phyloP scores from a whole-genome alignment of 2,113 vertebrate species.

The Chaenogobius annularis region DNA sequence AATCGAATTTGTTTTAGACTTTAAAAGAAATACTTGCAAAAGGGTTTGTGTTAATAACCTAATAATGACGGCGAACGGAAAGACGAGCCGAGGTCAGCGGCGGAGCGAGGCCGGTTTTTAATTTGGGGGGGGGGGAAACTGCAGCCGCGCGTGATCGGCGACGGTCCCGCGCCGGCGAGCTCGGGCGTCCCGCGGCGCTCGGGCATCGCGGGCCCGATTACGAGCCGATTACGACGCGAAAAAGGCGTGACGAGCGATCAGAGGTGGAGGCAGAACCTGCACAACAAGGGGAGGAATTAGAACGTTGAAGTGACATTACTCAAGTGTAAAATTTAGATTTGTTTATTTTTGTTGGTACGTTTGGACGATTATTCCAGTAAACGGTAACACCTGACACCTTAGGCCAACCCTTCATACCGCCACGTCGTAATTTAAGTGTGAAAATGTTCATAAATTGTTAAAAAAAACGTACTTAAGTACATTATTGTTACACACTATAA shows the following conservation, averaged over 20 bases:
- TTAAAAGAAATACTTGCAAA: conserved; percentile 77
- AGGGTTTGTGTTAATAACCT: conserved; percentile 79
- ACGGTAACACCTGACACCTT: too few relatives aligned
- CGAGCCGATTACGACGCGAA: conserved; percentile 28
- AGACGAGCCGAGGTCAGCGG: conserved; percentile 73
- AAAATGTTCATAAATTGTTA: too few relatives aligned
- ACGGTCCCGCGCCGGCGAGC: conserved; percentile 61
- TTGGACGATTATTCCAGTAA: too few relatives aligned
- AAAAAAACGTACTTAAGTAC: too few relatives aligned
- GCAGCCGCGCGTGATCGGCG: conserved; percentile 59
- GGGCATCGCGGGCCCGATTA: conserved; percentile 48
- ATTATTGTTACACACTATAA: too few relatives aligned
- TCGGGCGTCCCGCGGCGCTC: conserved; percentile 33
- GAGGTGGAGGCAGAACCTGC: neutral
- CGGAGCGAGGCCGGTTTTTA: conserved; percentile 66
- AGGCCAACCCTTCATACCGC: too few relatives aligned
- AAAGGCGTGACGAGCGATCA: neutral
- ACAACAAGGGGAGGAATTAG: too few relatives aligned
- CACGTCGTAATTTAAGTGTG: too few relatives aligned
- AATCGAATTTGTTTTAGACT: conserved; percentile 80
- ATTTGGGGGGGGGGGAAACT: conserved; percentile 60
- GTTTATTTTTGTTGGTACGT: too few relatives aligned
- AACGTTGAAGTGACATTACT: too few relatives aligned
- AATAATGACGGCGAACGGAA: conserved; percentile 75
- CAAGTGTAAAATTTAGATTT: too few relatives aligned